Percentiles rank a stretch among this genome's conserved stretches.
Conservation (phyloP, 2,888 invertebrate species). For the Prosapia bicincta region DNA sequence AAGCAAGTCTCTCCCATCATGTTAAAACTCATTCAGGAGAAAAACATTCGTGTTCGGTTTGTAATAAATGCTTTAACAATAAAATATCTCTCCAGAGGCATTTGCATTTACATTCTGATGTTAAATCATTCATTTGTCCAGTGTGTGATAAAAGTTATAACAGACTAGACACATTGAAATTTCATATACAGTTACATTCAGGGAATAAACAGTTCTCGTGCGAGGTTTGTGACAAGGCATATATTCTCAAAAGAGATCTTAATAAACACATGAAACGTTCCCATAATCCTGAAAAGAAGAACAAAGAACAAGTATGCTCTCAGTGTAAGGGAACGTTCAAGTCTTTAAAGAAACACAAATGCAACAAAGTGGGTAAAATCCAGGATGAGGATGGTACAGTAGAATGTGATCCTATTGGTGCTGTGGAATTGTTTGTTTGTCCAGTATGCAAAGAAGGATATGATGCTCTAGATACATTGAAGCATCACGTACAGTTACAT, state of each 20-base stretch:
- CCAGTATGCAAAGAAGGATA: no score
- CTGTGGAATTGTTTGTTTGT: no score
- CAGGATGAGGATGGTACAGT: no score
- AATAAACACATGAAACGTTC: not conserved
- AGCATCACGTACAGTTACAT: no score
- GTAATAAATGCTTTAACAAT: not conserved
- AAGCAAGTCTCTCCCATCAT: not conserved
- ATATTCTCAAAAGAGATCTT: slow-evolving; percentile 3
- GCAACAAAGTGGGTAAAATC: not conserved
- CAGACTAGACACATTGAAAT: not conserved
- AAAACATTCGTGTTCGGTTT: not conserved
- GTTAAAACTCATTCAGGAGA: not conserved
- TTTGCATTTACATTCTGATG: not conserved
- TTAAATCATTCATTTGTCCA: not conserved
- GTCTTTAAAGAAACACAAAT: slow-evolving; percentile 10
- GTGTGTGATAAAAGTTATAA: not conserved
- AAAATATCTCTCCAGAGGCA: not conserved
- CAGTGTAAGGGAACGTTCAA: not conserved
- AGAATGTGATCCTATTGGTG: no score
- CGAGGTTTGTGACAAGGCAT: slow-evolving; percentile 8
- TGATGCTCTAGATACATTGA: no score
- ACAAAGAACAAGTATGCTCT: not conserved
- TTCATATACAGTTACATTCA: not conserved
- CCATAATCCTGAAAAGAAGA: not conserved
- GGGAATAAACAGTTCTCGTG: not conserved